Base-by-base conservation (phyloP, 2,113 vertebrate genomes). In the Pterocles gutturalis region DNA sequence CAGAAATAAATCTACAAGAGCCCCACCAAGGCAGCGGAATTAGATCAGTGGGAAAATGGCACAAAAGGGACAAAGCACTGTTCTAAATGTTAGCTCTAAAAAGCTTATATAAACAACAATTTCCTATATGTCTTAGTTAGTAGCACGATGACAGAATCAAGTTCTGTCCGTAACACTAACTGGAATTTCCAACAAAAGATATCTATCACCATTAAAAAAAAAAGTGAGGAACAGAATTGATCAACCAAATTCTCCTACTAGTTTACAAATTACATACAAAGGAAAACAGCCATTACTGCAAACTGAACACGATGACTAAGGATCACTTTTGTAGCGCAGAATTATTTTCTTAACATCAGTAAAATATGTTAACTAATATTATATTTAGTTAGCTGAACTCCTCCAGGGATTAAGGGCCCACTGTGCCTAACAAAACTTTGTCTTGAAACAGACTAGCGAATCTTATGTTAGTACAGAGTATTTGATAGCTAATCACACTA, bases 331-430 rank as follows among this genome's bases (percentile, higher is more conserved):
- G 89, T 60, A 76, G 81, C 61, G 62, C 54, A 86, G 31, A 72
- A 90, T 66, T 94, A 87, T 97, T 97, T 97, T 95, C 96, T 96
- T 95, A 95, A 93, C 96, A 92, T 96, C 93, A 85, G 60, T 81
- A 87, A 97, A 98, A 96, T 97, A 97, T 95, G 91, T 91, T 97
- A 95, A 96, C 93, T 91, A 96, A 97, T 83, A 96, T 97, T 97
- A 96, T 95, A 97, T 96, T 97, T 93, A 97, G 97, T 92, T 81
- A 96, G 93, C 69, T 89, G 64, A 90, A 94, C 89, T 97, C 96
- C 96, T 94, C 92, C 0, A 5, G 96, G 95, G 94, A 97, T 90
- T 93, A 86, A 94, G 95, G 66, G 88, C 83, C 96, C 84, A n/a
- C 96, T 87, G 96, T 97, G 96, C 97, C 94, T 96, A 96, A 94